Conservation (phyloP, 1,140 invertebrate genomes). For the Zaprionus africanus region DNA sequence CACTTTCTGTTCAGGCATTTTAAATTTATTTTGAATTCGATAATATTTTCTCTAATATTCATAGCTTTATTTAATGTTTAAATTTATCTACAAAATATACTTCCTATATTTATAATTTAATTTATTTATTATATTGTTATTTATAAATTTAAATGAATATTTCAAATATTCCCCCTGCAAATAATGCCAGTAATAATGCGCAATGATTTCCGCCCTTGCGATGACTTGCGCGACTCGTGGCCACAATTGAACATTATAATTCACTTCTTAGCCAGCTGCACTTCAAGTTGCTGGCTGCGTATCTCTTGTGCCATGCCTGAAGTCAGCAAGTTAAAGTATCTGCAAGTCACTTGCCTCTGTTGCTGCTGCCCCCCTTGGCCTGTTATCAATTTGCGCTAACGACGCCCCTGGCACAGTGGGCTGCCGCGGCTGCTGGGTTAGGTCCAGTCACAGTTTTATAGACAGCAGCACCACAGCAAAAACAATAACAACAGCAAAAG, state of each 20-base stretch:
- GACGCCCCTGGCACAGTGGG: constrained; percentile 65
- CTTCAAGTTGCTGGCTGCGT: neutral
- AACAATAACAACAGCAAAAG: constrained; percentile 24
- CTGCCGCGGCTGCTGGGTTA: constrained; percentile 8
- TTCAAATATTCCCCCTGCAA: neutral
- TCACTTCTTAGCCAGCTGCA: constrained; percentile 3
- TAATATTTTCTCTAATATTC: too few species aligned
- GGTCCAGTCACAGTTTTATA: constrained; percentile 65
- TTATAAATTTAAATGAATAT: neutral
- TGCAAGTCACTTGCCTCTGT: constrained; percentile 35
- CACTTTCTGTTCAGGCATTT: too few species aligned
- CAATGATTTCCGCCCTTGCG: neutral
- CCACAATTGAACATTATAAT: constrained; percentile 21
- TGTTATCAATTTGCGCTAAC: constrained; percentile 69
- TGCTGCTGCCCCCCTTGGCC: constrained; percentile 25
- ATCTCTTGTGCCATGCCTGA: neutral
- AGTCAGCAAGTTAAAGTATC: constrained; percentile 21
- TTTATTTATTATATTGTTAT: neutral
- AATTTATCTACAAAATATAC: too few species aligned
- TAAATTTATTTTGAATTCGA: too few species aligned
- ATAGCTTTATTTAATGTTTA: too few species aligned
- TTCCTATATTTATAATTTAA: neutral
- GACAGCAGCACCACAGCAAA: constrained; percentile 33
- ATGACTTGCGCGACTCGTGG: neutral
- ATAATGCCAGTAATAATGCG: neutral